phyloP scores from a whole-genome alignment of 2,888 invertebrate species.

The Lasioglossum leucozonium region DNA sequence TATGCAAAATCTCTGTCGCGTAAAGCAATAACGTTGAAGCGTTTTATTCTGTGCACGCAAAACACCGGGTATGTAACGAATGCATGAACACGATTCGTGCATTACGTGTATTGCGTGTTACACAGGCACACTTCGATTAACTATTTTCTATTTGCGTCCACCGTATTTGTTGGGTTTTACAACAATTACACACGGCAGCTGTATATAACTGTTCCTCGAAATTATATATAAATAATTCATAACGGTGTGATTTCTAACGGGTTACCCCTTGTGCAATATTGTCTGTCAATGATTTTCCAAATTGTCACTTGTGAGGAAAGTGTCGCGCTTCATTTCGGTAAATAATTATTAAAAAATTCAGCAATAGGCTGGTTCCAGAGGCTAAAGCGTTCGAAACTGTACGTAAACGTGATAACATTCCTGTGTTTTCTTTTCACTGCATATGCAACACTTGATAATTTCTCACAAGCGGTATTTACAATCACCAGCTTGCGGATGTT shows the following conservation, averaged over 20 bases:
- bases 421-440: neutral
- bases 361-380: neutral
- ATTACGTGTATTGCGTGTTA: conserved; percentile 13
- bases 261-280: neutral
- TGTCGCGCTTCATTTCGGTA: too few relatives aligned
- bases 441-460: neutral
- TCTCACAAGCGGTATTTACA: neutral
- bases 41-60: neutral
- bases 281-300: neutral
- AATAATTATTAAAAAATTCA: neutral
- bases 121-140: neutral
- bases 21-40: neutral
- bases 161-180: neutral
- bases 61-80: neutral
- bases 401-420: neutral
- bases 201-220: neutral
- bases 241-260: neutral
- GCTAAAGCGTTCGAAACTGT: neutral
- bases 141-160: neutral
- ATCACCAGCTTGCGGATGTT: neutral
- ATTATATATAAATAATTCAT: neutral
- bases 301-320: neutral
- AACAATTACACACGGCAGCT: neutral
- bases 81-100: neutral
- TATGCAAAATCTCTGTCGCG: neutral